Evolutionary conservation across 2,113 vertebrate species (phyloP).

Genomic region (Leptobrachium leishanense): DNA sequence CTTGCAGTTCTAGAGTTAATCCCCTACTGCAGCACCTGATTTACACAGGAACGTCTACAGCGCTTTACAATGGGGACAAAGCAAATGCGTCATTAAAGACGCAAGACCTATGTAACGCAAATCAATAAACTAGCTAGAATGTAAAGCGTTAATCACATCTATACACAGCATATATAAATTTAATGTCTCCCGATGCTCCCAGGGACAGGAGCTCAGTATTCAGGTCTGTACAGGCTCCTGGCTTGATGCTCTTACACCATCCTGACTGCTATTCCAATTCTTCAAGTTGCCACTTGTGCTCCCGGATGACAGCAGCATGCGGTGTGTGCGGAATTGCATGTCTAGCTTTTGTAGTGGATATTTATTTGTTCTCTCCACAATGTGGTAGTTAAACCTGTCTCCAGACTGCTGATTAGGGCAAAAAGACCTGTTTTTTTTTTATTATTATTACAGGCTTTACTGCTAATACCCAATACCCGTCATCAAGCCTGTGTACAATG

Average conservation of each 20-base stretch:
- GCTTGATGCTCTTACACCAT: slow-evolving; percentile 31
- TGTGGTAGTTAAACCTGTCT: background rate
- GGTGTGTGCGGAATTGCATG: slow-evolving; percentile 11
- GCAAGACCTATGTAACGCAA: background rate
- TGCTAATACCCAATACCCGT: background rate
- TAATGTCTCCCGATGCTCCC: slow-evolving; percentile 1
- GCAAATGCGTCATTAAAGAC: slow-evolving; percentile 6
- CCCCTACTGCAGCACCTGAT: background rate
- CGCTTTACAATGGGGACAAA: background rate
- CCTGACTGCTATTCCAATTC: slow-evolving; percentile 14
- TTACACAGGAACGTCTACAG: background rate
- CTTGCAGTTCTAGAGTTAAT: background rate
- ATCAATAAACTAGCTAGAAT: slow-evolving; percentile 22
- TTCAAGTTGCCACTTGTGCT: slow-evolving; percentile 29
- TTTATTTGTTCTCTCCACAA: background rate
- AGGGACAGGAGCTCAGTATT: slow-evolving; percentile 12
- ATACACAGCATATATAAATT: background rate
- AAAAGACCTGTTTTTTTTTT: slow-evolving; percentile 10
- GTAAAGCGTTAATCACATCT: no score
- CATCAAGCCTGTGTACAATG: background rate
- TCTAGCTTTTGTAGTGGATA: slow-evolving; percentile 6
- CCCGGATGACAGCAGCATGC: slow-evolving; percentile 12
- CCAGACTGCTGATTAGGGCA: slow-evolving; percentile 21
- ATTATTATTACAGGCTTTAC: background rate
- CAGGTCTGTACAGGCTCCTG: slow-evolving; percentile 30